Evolutionary conservation across 2,113 vertebrate species (phyloP).

Genomic region (Anser cygnoides): DNA sequence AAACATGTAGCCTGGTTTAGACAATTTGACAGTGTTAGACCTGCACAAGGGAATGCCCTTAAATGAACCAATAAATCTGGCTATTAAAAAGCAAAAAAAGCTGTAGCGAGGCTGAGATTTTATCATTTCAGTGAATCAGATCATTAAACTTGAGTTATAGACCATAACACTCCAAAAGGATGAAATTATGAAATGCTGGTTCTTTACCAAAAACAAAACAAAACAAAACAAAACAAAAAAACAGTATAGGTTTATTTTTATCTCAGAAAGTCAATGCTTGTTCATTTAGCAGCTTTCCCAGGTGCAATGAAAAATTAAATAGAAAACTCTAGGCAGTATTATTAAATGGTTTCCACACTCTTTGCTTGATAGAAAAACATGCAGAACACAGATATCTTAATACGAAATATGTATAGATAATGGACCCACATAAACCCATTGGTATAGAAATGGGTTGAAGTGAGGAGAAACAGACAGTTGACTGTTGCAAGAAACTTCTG

Average conservation of each 20-base stretch:
- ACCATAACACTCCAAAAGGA: conserved; percentile 62
- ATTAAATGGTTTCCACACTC: conserved; percentile 59
- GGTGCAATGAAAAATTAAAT: conserved; percentile 78
- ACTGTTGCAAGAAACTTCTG: background rate
- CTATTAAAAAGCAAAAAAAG: conserved; percentile 47
- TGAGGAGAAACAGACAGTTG: background rate
- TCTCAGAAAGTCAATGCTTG: conserved; percentile 69
- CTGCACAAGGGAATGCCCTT: conserved; percentile 27
- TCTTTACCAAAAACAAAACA: conserved; percentile 37
- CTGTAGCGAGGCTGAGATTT: conserved; percentile 52
- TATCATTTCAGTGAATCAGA: conserved; percentile 74
- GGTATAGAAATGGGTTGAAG: background rate
- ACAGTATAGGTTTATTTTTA: conserved; percentile 72
- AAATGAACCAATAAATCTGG: conserved; percentile 36
- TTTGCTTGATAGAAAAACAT: conserved; percentile 61
- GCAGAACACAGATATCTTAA: conserved; percentile 58
- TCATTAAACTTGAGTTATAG: conserved; percentile 78
- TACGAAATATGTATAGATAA: conserved; percentile 52
- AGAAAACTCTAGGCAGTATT: conserved; percentile 69
- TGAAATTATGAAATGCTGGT: conserved; percentile 71
- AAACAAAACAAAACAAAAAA: conserved; percentile 18
- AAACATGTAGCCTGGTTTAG: background rate
- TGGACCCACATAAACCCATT: background rate
- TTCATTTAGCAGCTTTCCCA: conserved; percentile 68
- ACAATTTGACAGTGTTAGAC: conserved; percentile 5